Evolutionary conservation across 1,140 invertebrate species (phyloP).

Genomic region (Sinella curviseta): DNA sequence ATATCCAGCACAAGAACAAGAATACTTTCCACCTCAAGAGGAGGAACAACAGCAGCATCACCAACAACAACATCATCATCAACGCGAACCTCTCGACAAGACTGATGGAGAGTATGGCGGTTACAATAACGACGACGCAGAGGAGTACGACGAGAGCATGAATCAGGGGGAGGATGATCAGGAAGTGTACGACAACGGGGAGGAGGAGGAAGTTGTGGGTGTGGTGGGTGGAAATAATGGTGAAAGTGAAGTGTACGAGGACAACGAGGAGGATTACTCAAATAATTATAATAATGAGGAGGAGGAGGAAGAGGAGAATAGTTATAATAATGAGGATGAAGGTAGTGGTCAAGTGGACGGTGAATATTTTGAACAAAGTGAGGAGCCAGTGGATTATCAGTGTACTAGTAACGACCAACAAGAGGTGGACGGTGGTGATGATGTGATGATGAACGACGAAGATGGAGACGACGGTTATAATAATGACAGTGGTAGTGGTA

Average conservation of each 20-base stretch:
- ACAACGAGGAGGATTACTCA: not conserved
- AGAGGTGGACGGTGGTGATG: not conserved
- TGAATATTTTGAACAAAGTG: not conserved
- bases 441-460: not conserved
- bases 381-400: not conserved
- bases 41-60: not conserved
- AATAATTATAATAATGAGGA: slow-evolving; percentile 5
- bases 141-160: not conserved
- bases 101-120: slow-evolving; percentile 17
- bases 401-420: not conserved
- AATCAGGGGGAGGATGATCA: slow-evolving; percentile 11
- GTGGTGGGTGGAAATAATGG: not conserved
- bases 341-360: not conserved
- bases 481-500: not conserved
- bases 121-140: slow-evolving; percentile 14
- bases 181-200: slow-evolving; percentile 13
- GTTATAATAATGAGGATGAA: not conserved
- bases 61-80: not conserved
- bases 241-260: slow-evolving; percentile 12
- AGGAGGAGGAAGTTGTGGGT: not conserved
- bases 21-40: not conserved
- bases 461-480: not conserved
- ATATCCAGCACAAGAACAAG: not conserved
- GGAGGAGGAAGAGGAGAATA: not conserved
- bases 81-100: not conserved